Conservation (phyloP, 2,113 vertebrate genomes). For the Ornithorhynchus anatinus region DNA sequence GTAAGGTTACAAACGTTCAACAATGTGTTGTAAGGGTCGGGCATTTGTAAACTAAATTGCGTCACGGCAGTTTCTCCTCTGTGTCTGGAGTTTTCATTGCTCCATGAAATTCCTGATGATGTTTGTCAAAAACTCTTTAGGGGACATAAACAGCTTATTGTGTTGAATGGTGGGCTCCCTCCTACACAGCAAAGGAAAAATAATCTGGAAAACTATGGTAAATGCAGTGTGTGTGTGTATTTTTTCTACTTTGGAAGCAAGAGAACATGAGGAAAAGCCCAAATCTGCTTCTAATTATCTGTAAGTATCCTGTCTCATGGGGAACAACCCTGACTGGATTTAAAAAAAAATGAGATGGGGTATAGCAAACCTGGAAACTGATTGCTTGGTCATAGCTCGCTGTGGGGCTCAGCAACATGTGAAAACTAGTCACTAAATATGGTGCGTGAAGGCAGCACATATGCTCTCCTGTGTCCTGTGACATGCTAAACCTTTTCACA, state of each 20-base stretch:
- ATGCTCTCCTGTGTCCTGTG: no score
- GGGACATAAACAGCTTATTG: not conserved
- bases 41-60: not conserved
- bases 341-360: not conserved
- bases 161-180: not conserved
- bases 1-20: not conserved
- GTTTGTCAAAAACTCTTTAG: not conserved
- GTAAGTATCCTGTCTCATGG: not conserved
- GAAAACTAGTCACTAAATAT: no score
- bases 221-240: not conserved
- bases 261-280: not conserved
- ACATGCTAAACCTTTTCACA: no score
- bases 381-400: no score
- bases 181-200: not conserved
- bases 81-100: not conserved
- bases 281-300: not conserved
- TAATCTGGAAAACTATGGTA: not conserved
- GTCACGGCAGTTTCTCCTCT: not conserved
- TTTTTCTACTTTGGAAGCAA: not conserved
- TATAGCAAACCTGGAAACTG: not conserved
- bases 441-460: no score
- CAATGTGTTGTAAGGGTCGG: conserved; percentile 4
- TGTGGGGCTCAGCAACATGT: no score
- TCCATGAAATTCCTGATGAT: not conserved
- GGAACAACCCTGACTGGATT: not conserved